Percentiles rank a stretch among this genome's conserved stretches.
Conservation (phyloP, 2,888 invertebrate genomes). For the Lepidocyrtinus sp. region DNA sequence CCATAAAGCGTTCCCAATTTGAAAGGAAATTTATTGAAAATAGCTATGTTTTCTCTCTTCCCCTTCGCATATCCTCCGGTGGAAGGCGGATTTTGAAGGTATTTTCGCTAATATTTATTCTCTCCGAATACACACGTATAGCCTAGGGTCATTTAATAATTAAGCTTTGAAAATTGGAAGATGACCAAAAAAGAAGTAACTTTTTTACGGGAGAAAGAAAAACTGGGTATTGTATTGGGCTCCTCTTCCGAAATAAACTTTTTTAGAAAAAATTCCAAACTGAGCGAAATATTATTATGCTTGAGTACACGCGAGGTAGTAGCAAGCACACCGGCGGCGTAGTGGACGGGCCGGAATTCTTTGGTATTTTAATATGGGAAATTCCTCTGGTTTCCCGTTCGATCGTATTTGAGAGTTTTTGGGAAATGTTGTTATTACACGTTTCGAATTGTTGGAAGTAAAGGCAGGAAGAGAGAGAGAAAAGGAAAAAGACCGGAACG, state of each 20-base stretch:
- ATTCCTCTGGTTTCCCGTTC: conserved; percentile 66
- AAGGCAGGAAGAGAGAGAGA: too few relatives aligned
- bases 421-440: neutral
- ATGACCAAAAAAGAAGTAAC: conserved; percentile 65
- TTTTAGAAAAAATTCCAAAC: conserved; percentile 17
- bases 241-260: conserved; percentile 42
- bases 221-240: conserved; percentile 29
- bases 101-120: conserved; percentile 22
- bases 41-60: neutral
- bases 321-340: conserved; percentile 12
- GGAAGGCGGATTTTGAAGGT: neutral
- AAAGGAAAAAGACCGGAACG: neutral
- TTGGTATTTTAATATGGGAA: conserved; percentile 70
- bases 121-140: conserved; percentile 28
- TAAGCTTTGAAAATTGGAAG: conserved; percentile 69
- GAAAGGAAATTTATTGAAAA: conserved; percentile 6
- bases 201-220: conserved; percentile 38
- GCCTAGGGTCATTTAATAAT: conserved; percentile 70
- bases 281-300: conserved; percentile 10
- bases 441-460: neutral
- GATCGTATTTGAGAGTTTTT: neutral
- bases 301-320: conserved; percentile 6
- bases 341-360: conserved; percentile 48
- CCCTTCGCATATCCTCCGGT: conserved; percentile 14
- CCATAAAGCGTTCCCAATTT: conserved; percentile 2